phyloP scores from a whole-genome alignment of 2,113 vertebrate genomes.

The Ellobius talpinus region DNA sequence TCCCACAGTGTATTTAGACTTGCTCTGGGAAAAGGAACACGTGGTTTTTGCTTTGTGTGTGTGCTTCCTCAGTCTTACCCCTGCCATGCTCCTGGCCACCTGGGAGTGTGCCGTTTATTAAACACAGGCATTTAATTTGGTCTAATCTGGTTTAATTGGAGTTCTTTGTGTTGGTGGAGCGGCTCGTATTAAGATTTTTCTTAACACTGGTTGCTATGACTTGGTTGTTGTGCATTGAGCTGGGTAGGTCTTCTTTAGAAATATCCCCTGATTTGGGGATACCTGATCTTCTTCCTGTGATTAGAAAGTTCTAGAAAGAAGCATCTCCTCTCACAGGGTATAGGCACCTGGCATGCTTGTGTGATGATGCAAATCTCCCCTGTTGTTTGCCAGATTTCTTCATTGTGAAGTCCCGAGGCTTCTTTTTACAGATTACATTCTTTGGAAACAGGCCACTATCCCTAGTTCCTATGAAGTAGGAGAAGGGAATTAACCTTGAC shows the following conservation, averaged over 20 bases:
- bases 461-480: background rate
- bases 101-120: no score
- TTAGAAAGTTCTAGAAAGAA: constrained; percentile 35
- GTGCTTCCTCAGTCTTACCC: no score
- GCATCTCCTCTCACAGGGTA: background rate
- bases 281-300: constrained; percentile 9
- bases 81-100: no score
- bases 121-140: no score
- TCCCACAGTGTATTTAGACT: no score
- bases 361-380: background rate
- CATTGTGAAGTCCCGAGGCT: background rate
- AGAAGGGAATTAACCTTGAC: background rate
- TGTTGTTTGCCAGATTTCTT: background rate
- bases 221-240: background rate
- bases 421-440: background rate
- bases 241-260: constrained; percentile 10
- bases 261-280: background rate
- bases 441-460: background rate
- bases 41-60: no score
- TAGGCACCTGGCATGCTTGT: background rate
- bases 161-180: no score
- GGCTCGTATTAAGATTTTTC: no score
- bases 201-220: background rate
- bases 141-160: no score
- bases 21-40: no score